Conservation (phyloP, 2,113 vertebrate genomes). For the Danio rerio region GRCz12tu NC_133177.1:13621501-13622000, state of each 20-base stretch:
- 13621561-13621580: background rate
- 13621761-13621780: background rate
- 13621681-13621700: constrained; percentile 17
- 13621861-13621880: background rate
- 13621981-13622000: background rate
- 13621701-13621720: constrained; percentile 43
- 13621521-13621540: background rate
- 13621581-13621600: background rate
- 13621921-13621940: background rate
- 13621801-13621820: too few species aligned
- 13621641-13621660: constrained; percentile 4
- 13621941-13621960: background rate
- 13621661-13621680: constrained; percentile 7
- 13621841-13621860: too few species aligned
- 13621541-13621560: background rate
- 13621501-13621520: too few species aligned
- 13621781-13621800: too few species aligned
- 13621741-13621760: background rate
- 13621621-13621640: constrained; percentile 47
- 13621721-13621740: background rate
- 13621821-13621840: too few species aligned
- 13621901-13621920: background rate
- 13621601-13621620: background rate
- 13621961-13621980: background rate
- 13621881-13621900: background rate